Evolutionary conservation across 2,113 vertebrate species (phyloP).

Genomic region (Odontesthes bonariensis): DNA sequence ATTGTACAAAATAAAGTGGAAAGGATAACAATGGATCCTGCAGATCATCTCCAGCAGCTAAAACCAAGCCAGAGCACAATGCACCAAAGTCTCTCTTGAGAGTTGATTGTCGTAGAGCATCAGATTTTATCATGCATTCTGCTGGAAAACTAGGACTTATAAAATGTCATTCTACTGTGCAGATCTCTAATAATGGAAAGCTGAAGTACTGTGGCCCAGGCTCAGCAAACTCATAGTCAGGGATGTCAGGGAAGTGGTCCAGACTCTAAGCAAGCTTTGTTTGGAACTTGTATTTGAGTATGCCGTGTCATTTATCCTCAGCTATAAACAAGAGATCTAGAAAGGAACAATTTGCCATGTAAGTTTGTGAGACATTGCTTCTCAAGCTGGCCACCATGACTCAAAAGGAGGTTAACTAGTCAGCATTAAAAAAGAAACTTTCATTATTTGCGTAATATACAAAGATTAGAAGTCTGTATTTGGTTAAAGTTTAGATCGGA

Average conservation of each 20-base stretch:
- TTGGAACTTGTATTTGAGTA: too few species aligned
- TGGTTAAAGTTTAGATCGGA: slow-evolving; percentile 33
- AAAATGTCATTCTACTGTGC: background rate
- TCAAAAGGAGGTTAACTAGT: too few species aligned
- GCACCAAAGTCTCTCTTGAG: background rate
- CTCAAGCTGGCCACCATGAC: too few species aligned
- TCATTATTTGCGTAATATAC: too few species aligned
- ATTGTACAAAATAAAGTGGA: background rate
- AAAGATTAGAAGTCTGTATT: background rate
- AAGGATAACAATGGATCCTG: background rate
- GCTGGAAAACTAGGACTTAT: background rate
- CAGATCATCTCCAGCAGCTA: background rate
- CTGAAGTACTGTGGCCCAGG: background rate
- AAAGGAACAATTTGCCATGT: too few species aligned
- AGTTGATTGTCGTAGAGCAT: background rate
- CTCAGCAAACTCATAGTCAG: too few species aligned
- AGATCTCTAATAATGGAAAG: background rate
- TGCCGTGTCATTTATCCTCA: too few species aligned
- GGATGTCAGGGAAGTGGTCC: too few species aligned
- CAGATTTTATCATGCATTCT: background rate
- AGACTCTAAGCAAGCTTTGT: too few species aligned
- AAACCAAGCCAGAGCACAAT: background rate
- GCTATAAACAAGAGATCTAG: too few species aligned
- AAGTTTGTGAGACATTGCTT: too few species aligned
- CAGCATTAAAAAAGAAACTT: too few species aligned